A percentile compares a stretch with the other conserved stretches of the same genome.
These are phyloP conservation scores for Scarus forsteni DNA, from an alignment of 2,797 vertebrate genomes.

Conservation along the genomic window DNA sequence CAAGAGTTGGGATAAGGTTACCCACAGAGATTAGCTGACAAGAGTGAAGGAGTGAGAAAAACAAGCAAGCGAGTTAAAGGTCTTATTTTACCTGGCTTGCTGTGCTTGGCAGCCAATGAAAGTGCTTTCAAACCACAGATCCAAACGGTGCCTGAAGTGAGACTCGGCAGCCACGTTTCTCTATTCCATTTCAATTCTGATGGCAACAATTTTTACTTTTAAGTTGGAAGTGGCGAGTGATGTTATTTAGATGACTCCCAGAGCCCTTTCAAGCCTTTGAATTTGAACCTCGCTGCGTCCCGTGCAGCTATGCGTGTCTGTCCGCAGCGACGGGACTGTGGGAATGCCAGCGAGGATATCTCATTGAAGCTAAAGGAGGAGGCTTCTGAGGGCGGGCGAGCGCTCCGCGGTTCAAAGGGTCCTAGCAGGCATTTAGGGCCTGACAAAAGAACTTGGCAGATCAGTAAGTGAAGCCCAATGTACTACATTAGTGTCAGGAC, in stretches of 20 bases:
- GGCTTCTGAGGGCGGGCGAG: slow-evolving; percentile 72
- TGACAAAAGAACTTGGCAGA: slow-evolving; percentile 88
- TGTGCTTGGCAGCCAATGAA: slow-evolving; percentile 68
- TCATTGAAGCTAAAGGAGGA: slow-evolving; percentile 74
- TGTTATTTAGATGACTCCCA: slow-evolving; percentile 44
- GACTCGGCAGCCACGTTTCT: slow-evolving; percentile 18
- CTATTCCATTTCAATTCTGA: slow-evolving; percentile 33
- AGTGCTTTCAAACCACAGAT: slow-evolving; percentile 58
- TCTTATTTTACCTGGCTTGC: slow-evolving; percentile 78
- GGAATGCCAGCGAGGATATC: slow-evolving; percentile 76
- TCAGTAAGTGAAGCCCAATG: slow-evolving; percentile 86
- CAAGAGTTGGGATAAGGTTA: slow-evolving; percentile 77
- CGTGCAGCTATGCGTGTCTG: slow-evolving; percentile 70
- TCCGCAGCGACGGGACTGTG: slow-evolving; percentile 73
- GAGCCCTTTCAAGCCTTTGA: slow-evolving; percentile 66
- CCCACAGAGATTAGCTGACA: slow-evolving; percentile 79
- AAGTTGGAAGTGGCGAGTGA: slow-evolving; percentile 28
- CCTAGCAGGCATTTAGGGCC: slow-evolving; percentile 83
- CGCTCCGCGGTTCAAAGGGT: slow-evolving; percentile 85
- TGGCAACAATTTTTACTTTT: slow-evolving; percentile 29
- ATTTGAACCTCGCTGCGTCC: slow-evolving; percentile 61
- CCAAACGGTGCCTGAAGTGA: slow-evolving; percentile 30
- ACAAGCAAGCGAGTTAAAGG: slow-evolving; percentile 75
- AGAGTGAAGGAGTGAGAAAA: slow-evolving; percentile 76
- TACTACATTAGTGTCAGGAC: slow-evolving; percentile 88